Conservation (phyloP, 2,113 vertebrate genomes). For the Chauna torquata region DNA sequence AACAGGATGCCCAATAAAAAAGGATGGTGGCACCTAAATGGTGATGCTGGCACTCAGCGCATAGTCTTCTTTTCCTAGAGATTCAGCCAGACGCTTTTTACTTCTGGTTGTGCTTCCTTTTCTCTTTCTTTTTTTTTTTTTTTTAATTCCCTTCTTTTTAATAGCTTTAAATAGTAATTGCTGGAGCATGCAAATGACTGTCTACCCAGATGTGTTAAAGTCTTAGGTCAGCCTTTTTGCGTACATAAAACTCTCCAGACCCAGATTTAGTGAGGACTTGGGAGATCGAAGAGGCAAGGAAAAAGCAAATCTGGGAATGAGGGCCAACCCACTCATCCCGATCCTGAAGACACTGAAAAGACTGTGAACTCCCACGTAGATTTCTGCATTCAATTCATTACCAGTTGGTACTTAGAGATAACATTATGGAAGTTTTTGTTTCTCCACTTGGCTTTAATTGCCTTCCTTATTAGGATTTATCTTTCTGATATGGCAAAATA, state of each 20-base stretch:
- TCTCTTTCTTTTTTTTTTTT: not conserved
- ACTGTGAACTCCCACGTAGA: conserved; percentile 17
- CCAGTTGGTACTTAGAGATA: conserved; percentile 65
- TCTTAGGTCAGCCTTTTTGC: conserved; percentile 38
- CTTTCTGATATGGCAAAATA: conserved; percentile 69
- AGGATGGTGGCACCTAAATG: not conserved
- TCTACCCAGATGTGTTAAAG: not conserved
- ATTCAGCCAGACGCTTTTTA: not conserved
- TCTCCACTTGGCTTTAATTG: conserved; percentile 69
- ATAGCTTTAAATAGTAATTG: conserved; percentile 28
- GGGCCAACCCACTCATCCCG: not conserved
- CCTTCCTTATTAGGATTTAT: conserved; percentile 71
- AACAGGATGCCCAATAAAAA: not conserved
- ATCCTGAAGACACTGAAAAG: conserved; percentile 33
- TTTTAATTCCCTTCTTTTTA: not conserved
- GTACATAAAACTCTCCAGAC: not conserved
- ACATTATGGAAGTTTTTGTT: conserved; percentile 67
- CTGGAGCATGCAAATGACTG: not conserved
- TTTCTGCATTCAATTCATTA: conserved; percentile 43
- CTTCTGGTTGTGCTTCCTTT: not conserved
- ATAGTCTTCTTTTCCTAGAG: not conserved
- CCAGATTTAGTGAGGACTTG: conserved; percentile 29
- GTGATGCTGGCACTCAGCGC: not conserved
- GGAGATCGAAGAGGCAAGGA: conserved; percentile 23
- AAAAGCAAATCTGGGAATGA: conserved; percentile 6